Percentiles rank a stretch among this genome's conserved stretches.
These are phyloP conservation scores for Geodia barretti DNA, from an alignment of 37 sponge, comb jelly and placozoan genomes.

Conservation along the genomic window DNA sequence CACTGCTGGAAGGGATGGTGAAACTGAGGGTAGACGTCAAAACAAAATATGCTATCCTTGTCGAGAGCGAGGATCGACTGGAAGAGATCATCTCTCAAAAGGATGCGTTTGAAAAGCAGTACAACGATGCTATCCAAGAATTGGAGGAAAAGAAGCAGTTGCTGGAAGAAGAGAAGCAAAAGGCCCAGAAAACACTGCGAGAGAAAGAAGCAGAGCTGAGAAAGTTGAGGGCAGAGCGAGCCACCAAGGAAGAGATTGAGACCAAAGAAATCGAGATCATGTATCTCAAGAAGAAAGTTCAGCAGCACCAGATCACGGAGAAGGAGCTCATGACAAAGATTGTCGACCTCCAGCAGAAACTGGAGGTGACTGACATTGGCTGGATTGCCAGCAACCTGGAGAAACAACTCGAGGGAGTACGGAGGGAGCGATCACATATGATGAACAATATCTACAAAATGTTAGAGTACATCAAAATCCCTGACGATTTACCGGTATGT, in stretches of 20 bases:
- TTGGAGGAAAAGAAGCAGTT: not conserved
- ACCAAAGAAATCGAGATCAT: not conserved
- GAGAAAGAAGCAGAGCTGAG: not conserved
- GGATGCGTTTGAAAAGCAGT: not conserved
- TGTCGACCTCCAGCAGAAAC: not conserved
- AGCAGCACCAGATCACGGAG: not conserved
- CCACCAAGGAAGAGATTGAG: not conserved
- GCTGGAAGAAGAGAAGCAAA: not conserved
- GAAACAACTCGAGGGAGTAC: not conserved
- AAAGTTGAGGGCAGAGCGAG: not conserved
- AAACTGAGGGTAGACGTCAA: not conserved
- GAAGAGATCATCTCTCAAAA: not conserved
- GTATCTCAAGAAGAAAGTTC: not conserved
- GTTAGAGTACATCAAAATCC: not conserved
- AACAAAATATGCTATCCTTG: not conserved
- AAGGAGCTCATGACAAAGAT: not conserved
- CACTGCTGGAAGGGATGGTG: not conserved
- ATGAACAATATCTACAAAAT: not conserved
- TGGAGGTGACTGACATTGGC: not conserved
- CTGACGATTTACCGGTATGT: not conserved
- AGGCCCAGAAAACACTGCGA: not conserved
- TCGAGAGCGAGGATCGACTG: not conserved
- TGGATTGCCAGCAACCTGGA: not conserved
- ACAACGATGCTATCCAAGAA: not conserved
- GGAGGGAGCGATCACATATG: not conserved